Evolutionary conservation across 2,888 invertebrate genomes (phyloP).

Genomic region (Geotrupes spiniger): DNA sequence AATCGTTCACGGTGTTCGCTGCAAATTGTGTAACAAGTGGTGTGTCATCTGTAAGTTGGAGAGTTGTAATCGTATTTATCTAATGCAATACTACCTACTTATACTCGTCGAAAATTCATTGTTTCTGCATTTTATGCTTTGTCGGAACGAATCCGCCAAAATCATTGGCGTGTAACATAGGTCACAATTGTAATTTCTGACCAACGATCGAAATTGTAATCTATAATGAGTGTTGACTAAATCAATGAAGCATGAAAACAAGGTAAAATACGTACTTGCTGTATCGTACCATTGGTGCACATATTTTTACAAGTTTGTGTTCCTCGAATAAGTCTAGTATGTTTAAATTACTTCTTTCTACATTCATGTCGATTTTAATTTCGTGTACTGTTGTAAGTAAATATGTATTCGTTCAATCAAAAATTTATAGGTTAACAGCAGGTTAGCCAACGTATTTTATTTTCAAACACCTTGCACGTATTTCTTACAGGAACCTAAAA

Average conservation of each 20-base stretch:
- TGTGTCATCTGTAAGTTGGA: slow-evolving; percentile 61
- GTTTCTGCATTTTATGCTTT: slow-evolving; percentile 79
- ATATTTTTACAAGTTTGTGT: slow-evolving; percentile 68
- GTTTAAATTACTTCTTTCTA: slow-evolving; percentile 37
- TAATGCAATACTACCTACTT: slow-evolving; percentile 38
- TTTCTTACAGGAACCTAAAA: no score
- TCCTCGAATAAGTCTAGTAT: slow-evolving; percentile 65
- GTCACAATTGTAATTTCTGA: slow-evolving; percentile 80
- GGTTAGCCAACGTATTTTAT: no score
- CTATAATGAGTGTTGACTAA: no score
- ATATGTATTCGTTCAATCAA: no score
- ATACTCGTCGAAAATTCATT: slow-evolving; percentile 76
- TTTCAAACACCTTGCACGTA: no score
- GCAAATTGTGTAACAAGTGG: slow-evolving; percentile 96
- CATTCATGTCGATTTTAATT: slow-evolving; percentile 6
- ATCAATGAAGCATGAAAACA: slow-evolving; percentile 14
- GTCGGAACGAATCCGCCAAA: slow-evolving; percentile 88
- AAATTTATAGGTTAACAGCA: background rate
- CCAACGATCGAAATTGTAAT: slow-evolving; percentile 72
- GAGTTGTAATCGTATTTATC: slow-evolving; percentile 4
- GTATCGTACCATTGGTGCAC: slow-evolving; percentile 96
- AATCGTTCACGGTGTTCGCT: slow-evolving; percentile 77
- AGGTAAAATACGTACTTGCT: slow-evolving; percentile 62
- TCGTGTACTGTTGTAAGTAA: background rate
- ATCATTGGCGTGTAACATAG: slow-evolving; percentile 97